A percentile compares a stretch with the other conserved stretches of the same genome.
Evolutionary conservation across 2,888 invertebrate genomes (phyloP).

Genomic region (Callosobruchus maculatus): DNA sequence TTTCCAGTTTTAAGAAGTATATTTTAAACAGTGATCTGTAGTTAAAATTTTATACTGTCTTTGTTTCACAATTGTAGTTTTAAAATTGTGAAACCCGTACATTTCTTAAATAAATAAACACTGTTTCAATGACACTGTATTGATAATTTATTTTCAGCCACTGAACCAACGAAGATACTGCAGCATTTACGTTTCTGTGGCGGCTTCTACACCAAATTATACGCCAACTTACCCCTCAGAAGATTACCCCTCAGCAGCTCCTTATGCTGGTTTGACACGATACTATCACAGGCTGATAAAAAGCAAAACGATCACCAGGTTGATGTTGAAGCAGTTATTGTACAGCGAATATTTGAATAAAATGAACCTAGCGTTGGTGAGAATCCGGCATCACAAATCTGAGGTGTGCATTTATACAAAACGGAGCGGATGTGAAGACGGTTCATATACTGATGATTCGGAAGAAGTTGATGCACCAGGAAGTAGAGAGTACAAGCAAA

Average conservation of each 20-base stretch:
- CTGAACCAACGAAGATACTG: constrained; percentile 57
- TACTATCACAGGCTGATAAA: constrained; percentile 73
- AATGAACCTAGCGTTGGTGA: constrained; percentile 54
- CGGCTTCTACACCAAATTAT: constrained; percentile 45
- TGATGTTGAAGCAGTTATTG: constrained; percentile 70
- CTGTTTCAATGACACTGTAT: no score
- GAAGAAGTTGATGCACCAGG: constrained; percentile 44
- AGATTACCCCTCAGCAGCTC: constrained; percentile 72
- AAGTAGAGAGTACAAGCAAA: constrained; percentile 56
- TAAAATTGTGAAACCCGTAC: no score
- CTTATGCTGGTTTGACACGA: constrained; percentile 73
- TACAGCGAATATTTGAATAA: constrained; percentile 61
- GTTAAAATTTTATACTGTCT: no score
- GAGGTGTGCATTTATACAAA: constrained; percentile 47
- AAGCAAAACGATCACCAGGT: constrained; percentile 65
- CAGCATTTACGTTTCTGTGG: constrained; percentile 51
- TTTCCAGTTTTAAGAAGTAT: no score
- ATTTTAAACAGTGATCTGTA: no score
- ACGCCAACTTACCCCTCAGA: constrained; percentile 66
- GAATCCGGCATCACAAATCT: constrained; percentile 53
- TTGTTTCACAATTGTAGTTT: no score
- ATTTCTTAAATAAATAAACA: no score
- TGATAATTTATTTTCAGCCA: not conserved
- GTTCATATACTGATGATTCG: constrained; percentile 50
- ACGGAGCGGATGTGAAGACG: constrained; percentile 43